Percentiles rank a stretch among this genome's conserved stretches.
Conservation (phyloP, 2,888 invertebrate genomes). For the Eumacrocentrus americanus region DNA sequence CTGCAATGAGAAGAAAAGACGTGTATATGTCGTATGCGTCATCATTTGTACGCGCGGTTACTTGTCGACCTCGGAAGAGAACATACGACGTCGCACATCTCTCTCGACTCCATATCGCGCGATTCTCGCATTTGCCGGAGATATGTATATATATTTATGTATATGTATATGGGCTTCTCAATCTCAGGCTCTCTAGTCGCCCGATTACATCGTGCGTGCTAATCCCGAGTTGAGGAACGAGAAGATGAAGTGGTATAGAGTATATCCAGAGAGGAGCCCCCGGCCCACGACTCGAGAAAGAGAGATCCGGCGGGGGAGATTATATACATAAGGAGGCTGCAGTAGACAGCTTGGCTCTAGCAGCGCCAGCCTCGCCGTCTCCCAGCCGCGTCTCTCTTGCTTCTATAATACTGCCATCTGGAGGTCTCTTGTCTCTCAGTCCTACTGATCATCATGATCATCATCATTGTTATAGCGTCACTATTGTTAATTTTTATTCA, state of each 20-base stretch:
- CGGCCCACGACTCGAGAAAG: constrained; percentile 29
- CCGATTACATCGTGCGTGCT: not conserved
- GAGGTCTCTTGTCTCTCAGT: constrained; percentile 6
- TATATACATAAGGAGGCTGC: constrained; percentile 44
- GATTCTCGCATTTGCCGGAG: not conserved
- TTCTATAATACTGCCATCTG: constrained; percentile 23
- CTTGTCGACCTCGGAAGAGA: constrained; percentile 13
- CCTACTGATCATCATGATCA: not conserved
- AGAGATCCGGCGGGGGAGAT: constrained; percentile 51
- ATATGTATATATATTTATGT: constrained; percentile 6
- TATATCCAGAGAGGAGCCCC: not conserved
- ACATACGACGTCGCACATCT: not conserved
- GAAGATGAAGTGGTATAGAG: not conserved
- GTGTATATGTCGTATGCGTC: not conserved
- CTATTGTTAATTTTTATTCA: not conserved
- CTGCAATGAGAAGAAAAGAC: not conserved
- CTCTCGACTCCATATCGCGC: not conserved
- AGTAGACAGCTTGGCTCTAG: constrained; percentile 60
- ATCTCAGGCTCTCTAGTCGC: not conserved
- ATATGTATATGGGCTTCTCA: constrained; percentile 1
- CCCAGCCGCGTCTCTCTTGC: constrained; percentile 30
- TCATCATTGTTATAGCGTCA: not conserved
- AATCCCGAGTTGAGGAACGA: constrained; percentile 5
- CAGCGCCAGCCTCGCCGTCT: constrained; percentile 51
- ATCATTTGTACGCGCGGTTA: constrained; percentile 5